Percentiles rank a stretch among this genome's conserved stretches.
Conservation (phyloP, 2,888 invertebrate species). For the Tipula vernalis region DNA sequence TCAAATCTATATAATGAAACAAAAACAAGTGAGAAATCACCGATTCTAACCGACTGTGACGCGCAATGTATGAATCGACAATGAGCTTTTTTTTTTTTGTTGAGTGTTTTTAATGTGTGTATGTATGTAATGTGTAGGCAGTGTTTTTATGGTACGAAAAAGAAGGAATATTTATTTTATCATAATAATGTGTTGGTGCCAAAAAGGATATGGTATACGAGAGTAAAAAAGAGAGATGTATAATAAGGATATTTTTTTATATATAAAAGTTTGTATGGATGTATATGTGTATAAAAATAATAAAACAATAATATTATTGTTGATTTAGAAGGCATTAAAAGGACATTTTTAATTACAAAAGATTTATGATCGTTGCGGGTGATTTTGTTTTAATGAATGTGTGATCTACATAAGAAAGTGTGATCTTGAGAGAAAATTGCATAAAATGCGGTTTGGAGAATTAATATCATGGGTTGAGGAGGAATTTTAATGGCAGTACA, state of each 20-base stretch:
- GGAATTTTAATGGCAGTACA: not conserved
- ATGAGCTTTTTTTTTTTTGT: not conserved
- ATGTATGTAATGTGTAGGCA: not conserved
- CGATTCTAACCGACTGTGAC: too few species aligned
- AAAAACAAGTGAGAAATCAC: too few species aligned
- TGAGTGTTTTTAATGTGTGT: not conserved
- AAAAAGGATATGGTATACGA: not conserved
- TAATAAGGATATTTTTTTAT: not conserved
- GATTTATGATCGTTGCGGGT: not conserved
- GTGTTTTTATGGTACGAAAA: not conserved
- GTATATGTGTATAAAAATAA: not conserved
- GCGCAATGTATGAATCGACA: not conserved
- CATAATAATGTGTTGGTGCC: not conserved
- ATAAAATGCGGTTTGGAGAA: not conserved
- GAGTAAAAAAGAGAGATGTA: not conserved
- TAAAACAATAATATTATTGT: too few species aligned
- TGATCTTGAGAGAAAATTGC: not conserved
- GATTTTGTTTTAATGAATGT: not conserved
- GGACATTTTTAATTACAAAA: not conserved
- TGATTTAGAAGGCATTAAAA: not conserved
- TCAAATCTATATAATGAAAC: too few species aligned
- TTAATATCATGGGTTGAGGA: not conserved
- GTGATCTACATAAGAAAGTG: not conserved
- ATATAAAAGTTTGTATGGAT: not conserved
- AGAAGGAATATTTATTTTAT: not conserved